Conservation (phyloP, 2,888 invertebrate genomes). For the Dolichopus griseipennis region DNA sequence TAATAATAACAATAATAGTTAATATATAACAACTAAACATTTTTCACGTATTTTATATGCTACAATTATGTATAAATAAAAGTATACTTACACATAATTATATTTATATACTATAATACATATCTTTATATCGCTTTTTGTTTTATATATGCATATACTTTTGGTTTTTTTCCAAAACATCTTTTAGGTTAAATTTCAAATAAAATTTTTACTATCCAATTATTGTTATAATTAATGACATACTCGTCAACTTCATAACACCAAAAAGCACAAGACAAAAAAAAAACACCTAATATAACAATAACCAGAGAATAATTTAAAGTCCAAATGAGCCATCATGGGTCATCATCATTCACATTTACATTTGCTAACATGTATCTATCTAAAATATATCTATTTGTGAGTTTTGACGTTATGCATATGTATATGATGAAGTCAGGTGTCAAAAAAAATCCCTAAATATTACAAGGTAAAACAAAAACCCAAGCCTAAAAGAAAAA, state of each 20-base stretch:
- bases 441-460: background rate
- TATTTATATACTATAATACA: too few species aligned
- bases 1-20: too few species aligned
- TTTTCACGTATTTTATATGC: too few species aligned
- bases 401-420: background rate
- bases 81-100: too few species aligned
- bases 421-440: background rate
- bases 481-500: background rate
- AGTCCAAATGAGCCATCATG: background rate
- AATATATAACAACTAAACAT: too few species aligned
- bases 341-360: background rate
- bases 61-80: too few species aligned
- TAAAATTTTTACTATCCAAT: constrained; percentile 4
- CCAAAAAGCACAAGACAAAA: background rate
- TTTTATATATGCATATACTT: too few species aligned
- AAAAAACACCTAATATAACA: too few species aligned
- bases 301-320: background rate
- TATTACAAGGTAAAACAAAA: background rate
- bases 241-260: background rate
- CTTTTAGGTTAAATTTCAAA: constrained; percentile 2
- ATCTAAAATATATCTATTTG: too few species aligned
- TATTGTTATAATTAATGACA: constrained; percentile 6
- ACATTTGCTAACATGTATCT: background rate
- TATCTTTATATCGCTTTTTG: too few species aligned
- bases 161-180: background rate